phyloP scores from a whole-genome alignment of 2,113 vertebrate species.

The Diadophis punctatus region DNA sequence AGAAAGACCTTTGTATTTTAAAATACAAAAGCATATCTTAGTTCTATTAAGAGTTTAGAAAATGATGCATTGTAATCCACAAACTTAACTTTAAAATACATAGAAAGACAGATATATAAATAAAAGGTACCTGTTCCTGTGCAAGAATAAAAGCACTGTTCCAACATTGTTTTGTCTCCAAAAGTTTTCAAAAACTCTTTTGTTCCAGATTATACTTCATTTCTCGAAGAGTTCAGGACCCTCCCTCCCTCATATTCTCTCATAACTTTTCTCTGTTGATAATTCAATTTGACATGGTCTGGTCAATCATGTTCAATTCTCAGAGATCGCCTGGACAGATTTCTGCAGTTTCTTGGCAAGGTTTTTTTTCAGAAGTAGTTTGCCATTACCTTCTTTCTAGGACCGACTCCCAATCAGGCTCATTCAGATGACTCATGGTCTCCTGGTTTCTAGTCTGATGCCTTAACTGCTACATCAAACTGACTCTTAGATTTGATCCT shows the following conservation, averaged over 20 bases:
- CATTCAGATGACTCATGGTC: background rate
- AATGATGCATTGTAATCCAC: conserved; percentile 12
- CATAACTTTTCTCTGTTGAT: background rate
- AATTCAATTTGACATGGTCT: background rate
- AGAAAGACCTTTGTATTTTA: background rate
- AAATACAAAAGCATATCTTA: conserved; percentile 32
- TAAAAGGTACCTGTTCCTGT: background rate
- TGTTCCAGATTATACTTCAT: background rate
- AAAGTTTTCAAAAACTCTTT: background rate
- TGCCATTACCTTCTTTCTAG: background rate
- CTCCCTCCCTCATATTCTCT: background rate
- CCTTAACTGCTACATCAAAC: background rate
- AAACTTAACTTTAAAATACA: conserved; percentile 42
- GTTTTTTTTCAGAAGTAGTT: background rate
- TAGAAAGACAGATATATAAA: conserved; percentile 1
- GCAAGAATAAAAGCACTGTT: conserved; percentile 12
- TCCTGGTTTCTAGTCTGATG: background rate
- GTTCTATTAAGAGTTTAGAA: background rate
- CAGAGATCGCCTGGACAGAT: background rate
- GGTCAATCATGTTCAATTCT: background rate
- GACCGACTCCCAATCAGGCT: background rate
- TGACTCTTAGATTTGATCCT: background rate
- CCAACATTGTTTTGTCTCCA: background rate
- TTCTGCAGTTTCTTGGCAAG: no score
- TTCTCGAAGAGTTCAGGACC: background rate